These are phyloP conservation scores for Lepilemur septentrionalis DNA, from an alignment of 2,797 vertebrate species.

Conservation along the genomic window DNA sequence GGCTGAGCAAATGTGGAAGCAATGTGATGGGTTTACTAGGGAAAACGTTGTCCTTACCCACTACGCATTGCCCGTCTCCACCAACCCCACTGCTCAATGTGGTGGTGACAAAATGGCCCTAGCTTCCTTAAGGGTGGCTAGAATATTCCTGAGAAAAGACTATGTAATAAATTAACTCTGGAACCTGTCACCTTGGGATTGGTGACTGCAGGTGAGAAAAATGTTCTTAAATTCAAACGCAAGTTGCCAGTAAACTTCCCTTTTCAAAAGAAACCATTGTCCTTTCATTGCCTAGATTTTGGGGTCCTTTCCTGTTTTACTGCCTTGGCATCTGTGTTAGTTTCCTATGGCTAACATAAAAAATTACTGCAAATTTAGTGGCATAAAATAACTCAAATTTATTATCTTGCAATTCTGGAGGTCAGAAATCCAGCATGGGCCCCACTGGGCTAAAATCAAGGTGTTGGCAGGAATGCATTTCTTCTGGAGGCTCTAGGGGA, in stretches of 20 bases:
- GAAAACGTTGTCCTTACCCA: not conserved
- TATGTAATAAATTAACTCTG: not conserved
- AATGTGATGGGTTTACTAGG: not conserved
- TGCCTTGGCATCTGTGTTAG: not conserved
- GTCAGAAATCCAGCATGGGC: not conserved
- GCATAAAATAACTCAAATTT: not conserved
- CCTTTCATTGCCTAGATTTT: not conserved
- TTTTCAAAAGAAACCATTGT: not conserved
- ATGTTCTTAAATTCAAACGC: not conserved
- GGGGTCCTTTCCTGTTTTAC: not conserved
- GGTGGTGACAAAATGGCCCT: not conserved
- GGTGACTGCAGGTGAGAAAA: not conserved
- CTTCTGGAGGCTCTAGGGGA: not conserved
- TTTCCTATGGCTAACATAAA: not conserved
- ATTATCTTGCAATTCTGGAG: not conserved
- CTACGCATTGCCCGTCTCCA: not conserved
- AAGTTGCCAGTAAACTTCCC: not conserved
- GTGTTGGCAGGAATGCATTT: no score
- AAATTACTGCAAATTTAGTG: not conserved
- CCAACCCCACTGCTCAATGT: not conserved
- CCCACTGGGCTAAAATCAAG: not conserved
- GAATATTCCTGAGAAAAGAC: not conserved
- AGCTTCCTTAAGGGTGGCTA: not conserved
- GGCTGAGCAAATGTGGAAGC: not conserved
- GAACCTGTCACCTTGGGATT: not conserved